Conservation (phyloP, 2,888 invertebrate species). For the Acronicta aceris region DNA sequence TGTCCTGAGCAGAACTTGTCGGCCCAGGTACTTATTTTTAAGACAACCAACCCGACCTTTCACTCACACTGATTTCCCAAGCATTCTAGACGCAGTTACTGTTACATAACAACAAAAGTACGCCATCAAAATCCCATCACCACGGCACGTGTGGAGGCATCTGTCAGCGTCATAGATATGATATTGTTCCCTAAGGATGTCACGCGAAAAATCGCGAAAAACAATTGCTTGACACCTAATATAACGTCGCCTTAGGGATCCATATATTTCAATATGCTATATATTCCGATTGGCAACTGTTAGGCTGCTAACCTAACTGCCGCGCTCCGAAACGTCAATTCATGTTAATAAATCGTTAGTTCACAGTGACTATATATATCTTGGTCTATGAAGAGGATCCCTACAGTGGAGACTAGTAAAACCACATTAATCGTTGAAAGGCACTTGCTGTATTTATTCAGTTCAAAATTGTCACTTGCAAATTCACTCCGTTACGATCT, state of each 20-base stretch:
- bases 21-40: too few species aligned
- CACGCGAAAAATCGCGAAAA: slow-evolving; percentile 1
- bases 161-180: slow-evolving; percentile 53
- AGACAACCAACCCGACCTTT: neutral
- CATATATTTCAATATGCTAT: neutral
- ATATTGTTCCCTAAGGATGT: slow-evolving; percentile 49
- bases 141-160: slow-evolving; percentile 30
- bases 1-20: too few species aligned
- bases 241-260: neutral
- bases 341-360: too few species aligned
- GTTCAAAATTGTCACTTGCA: too few species aligned
- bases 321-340: too few species aligned
- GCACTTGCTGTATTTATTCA: too few species aligned
- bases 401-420: too few species aligned
- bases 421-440: too few species aligned
- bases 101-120: slow-evolving; percentile 23
- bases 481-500: too few species aligned
- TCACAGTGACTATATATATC: too few species aligned
- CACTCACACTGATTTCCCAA: slow-evolving; percentile 42
- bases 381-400: too few species aligned
- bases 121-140: slow-evolving; percentile 52
- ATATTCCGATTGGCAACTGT: neutral
- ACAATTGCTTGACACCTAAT: slow-evolving; percentile 15
- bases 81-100: slow-evolving; percentile 26
- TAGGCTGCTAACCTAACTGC: neutral